Base-by-base conservation (phyloP, 23 tunicate species). In the Corella eumyota region DNA sequence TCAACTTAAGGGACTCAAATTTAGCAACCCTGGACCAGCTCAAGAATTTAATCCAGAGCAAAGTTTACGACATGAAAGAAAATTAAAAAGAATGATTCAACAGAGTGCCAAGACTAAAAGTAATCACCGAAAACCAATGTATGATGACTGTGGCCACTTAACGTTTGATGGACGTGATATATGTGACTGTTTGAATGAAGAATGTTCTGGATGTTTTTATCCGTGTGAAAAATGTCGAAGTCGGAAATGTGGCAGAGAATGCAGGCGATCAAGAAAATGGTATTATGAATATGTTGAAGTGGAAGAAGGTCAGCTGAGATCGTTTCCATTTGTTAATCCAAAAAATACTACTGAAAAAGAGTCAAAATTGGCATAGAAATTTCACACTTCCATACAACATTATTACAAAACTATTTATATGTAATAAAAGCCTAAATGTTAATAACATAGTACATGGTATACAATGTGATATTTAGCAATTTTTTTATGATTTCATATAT, bases 21-120 rank as follows among this genome's bases (percentile, higher is more conserved):
- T 82, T 45, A 24, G 37, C 47, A 82, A 82, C 68, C 92, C 92
- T 45, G 92, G 92, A 15, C 92, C 92, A 24, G 92, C 81, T 2
- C 50, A 74, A 19, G 74, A 74, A 30, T 82, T 82, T 35, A 67
- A 74, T 45, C 92, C 92, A 17, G 92, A 82, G 45, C 66, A 61
- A 17, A 82, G 92, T 36, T 30, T 66, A 29, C 58, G 92, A 30
- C 92, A 82, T 67, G 92, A 82, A 55, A 60, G 81, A 32, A 82
- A 82, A 55, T 50, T 72, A 9, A 69, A 60, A 30, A 67, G 92
- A 25, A 54, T 82, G 40, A 68, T 73, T 34, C 75, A 74, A 62
- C 79, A 65, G 60, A 36, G 49, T 24, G 37, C 78, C 30, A 61
- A 61, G 51, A 45, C 48, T 23, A 78, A 81, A 38, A 40, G 56